Conservation (phyloP, 2,888 invertebrate species). For the Diarsia brunnea region DNA sequence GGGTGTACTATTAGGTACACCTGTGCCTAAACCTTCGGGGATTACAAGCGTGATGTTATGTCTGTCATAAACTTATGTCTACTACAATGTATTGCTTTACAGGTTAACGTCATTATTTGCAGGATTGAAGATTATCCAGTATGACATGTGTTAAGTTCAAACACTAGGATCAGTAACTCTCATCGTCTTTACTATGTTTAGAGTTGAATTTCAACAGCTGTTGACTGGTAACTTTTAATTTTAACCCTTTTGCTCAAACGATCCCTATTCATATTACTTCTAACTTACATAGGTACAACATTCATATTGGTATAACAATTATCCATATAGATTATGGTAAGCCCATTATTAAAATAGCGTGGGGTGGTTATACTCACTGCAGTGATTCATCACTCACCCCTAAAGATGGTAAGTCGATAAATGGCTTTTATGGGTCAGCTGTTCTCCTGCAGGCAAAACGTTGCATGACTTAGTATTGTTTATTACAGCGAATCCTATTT, state of each 20-base stretch:
- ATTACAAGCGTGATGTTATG: no score
- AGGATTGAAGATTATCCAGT: no score
- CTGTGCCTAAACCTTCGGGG: no score
- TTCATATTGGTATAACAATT: conserved; percentile 26
- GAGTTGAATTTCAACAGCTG: no score
- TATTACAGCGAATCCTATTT: not conserved
- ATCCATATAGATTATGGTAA: conserved; percentile 19
- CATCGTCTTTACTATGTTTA: not conserved
- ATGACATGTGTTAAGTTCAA: no score
- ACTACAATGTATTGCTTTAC: no score
- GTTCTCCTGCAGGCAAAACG: conserved; percentile 36
- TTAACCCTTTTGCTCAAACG: not conserved
- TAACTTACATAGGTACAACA: not conserved
- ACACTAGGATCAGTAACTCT: not conserved
- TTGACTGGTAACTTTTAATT: not conserved
- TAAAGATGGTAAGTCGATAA: conserved; percentile 62
- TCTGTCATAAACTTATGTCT: no score
- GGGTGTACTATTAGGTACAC: no score
- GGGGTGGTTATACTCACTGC: conserved; percentile 46
- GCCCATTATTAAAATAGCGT: conserved; percentile 21
- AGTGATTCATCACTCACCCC: conserved; percentile 68
- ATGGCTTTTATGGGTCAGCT: conserved; percentile 55
- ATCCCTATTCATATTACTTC: not conserved
- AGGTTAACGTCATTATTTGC: no score
- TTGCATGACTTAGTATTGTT: conserved; percentile 31